Conservation (phyloP, 2,888 invertebrate species). For the Zaprionus lineosus region DNA sequence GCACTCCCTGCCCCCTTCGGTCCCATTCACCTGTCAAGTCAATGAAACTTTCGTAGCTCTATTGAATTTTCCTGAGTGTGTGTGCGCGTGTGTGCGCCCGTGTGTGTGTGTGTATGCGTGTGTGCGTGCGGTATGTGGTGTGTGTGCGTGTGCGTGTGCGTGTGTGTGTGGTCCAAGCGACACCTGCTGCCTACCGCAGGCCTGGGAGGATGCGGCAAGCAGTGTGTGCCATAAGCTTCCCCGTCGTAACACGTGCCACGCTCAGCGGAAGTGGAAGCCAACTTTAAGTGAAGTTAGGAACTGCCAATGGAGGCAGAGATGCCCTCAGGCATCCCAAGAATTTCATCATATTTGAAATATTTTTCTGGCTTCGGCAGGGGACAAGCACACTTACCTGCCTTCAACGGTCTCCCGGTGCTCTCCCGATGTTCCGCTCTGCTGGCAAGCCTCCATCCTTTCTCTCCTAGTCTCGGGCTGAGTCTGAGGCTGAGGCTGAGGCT, state of each 20-base stretch:
- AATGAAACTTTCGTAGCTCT: slow-evolving; percentile 64
- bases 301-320: slow-evolving; percentile 15
- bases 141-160: not conserved
- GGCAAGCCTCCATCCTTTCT: no score
- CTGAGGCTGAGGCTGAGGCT: no score
- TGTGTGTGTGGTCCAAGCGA: slow-evolving; percentile 30
- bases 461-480: no score
- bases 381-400: slow-evolving; percentile 33
- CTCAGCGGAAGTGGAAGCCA: slow-evolving; percentile 29
- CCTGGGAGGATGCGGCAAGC: no score
- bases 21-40: slow-evolving; percentile 60
- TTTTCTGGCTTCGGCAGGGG: slow-evolving; percentile 9
- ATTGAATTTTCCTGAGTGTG: slow-evolving; percentile 56
- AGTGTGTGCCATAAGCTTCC: not conserved
- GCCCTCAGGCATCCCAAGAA: slow-evolving; percentile 41
- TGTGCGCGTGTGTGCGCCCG: no score
- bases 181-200: slow-evolving; percentile 51
- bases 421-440: no score
- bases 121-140: slow-evolving; percentile 17
- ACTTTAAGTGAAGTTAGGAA: slow-evolving; percentile 42
- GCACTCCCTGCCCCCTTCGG: not conserved
- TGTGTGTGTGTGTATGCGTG: slow-evolving; percentile 25
- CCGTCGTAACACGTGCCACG: slow-evolving; percentile 48
- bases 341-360: slow-evolving; percentile 48
- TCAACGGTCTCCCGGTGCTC: no score